Conservation (phyloP, 2,797 vertebrate species). For the Pitangus sulphuratus region DNA sequence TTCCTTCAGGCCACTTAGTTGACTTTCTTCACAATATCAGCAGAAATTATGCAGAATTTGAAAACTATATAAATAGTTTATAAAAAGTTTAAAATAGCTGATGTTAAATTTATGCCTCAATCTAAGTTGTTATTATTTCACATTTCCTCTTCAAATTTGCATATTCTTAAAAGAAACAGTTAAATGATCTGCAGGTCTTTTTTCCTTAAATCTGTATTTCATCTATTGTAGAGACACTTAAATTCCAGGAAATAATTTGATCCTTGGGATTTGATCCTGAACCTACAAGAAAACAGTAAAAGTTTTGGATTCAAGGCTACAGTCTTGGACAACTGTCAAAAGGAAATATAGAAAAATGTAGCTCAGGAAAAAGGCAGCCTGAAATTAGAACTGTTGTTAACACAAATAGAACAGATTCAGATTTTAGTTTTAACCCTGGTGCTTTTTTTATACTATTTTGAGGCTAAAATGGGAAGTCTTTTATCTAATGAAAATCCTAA, state of each 20-base stretch:
- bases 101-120: neutral
- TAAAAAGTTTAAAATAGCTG: neutral
- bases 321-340: neutral
- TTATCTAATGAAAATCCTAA: neutral
- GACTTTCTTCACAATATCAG: neutral
- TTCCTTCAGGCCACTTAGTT: neutral
- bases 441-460: neutral
- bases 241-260: constrained; percentile 38
- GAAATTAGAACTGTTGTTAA: constrained; percentile 4
- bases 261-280: neutral
- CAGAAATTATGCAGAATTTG: neutral
- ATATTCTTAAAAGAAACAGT: neutral
- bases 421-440: neutral
- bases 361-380: constrained; percentile 8
- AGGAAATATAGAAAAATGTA: constrained; percentile 11
- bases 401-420: neutral
- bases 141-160: neutral
- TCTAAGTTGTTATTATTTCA: neutral
- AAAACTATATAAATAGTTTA: neutral
- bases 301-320: neutral
- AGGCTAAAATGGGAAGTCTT: neutral
- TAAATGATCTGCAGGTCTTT: neutral
- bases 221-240: neutral
- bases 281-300: neutral
- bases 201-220: neutral